Percentiles rank a stretch among this genome's conserved stretches.
These are phyloP conservation scores for Cheilosia grossa DNA, from an alignment of 2,888 invertebrate species.

Conservation along the genomic window DNA sequence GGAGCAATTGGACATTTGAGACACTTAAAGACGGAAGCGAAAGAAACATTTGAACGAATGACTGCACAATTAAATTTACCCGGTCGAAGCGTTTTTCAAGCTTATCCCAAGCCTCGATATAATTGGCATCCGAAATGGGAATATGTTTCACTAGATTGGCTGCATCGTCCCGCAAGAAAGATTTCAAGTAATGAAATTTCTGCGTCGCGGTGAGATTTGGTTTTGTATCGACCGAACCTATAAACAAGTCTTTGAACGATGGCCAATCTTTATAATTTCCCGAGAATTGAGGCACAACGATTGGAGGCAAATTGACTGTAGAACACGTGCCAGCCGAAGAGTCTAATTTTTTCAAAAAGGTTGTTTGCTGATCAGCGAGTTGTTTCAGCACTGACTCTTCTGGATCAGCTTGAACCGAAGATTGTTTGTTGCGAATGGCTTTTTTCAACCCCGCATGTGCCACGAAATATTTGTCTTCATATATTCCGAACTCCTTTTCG, in stretches of 20 bases:
- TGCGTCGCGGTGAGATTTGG: conserved; percentile 45
- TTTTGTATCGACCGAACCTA: conserved; percentile 55
- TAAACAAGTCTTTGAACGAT: conserved; percentile 65
- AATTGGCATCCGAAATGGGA: conserved; percentile 55
- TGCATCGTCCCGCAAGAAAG: conserved; percentile 54
- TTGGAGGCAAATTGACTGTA: conserved; percentile 46
- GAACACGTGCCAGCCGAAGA: neutral
- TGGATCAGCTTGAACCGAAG: neutral
- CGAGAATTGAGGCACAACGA: conserved; percentile 52
- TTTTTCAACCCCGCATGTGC: conserved; percentile 3
- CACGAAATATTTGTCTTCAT: conserved; percentile 32
- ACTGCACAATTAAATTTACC: conserved; percentile 18
- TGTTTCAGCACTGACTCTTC: neutral
- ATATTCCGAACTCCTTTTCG: conserved; percentile 10
- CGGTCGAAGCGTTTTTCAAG: conserved; percentile 15
- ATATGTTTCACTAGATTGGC: conserved; percentile 65
- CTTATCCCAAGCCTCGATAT: conserved; percentile 40
- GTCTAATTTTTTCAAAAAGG: conserved; percentile 15
- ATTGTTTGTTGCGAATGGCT: conserved; percentile 6
- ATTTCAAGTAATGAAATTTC: conserved; percentile 69
- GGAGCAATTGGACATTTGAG: neutral
- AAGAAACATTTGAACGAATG: conserved; percentile 15
- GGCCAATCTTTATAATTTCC: conserved; percentile 71
- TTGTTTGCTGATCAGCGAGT: too few species aligned
- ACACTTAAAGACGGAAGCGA: neutral